These are phyloP conservation scores for Pantherophis guttatus DNA, from an alignment of 2,113 vertebrate species.

Conservation along the genomic window DNA sequence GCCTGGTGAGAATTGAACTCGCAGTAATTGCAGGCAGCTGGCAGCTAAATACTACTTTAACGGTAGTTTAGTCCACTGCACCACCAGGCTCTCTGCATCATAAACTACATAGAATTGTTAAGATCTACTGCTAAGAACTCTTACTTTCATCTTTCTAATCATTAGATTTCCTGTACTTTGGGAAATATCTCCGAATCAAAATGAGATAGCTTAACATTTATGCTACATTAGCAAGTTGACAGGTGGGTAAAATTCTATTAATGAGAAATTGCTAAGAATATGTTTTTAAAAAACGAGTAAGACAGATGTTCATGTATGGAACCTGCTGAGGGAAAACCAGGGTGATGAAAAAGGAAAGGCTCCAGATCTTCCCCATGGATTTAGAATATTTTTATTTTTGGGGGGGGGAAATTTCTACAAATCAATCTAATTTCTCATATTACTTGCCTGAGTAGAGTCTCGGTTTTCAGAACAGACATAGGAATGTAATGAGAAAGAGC, in stretches of 20 bases:
- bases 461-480: not conserved
- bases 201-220: not conserved
- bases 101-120: not conserved
- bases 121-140: not conserved
- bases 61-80: too few species aligned
- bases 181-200: not conserved
- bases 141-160: not conserved
- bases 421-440: not conserved
- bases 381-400: not conserved
- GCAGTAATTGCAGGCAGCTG: too few species aligned
- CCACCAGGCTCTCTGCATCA: not conserved
- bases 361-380: not conserved
- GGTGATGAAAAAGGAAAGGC: not conserved
- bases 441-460: not conserved
- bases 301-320: not conserved
- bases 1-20: too few species aligned
- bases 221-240: not conserved
- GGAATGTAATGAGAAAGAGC: not conserved
- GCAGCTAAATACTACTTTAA: too few species aligned
- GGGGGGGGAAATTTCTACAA: not conserved
- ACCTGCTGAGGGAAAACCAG: not conserved
- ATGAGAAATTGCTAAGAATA: not conserved
- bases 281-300: not conserved
- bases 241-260: not conserved
- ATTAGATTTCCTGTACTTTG: not conserved